These are phyloP conservation scores for Euschistus heros DNA, from an alignment of 1,140 invertebrate species.

Conservation along the genomic window DNA sequence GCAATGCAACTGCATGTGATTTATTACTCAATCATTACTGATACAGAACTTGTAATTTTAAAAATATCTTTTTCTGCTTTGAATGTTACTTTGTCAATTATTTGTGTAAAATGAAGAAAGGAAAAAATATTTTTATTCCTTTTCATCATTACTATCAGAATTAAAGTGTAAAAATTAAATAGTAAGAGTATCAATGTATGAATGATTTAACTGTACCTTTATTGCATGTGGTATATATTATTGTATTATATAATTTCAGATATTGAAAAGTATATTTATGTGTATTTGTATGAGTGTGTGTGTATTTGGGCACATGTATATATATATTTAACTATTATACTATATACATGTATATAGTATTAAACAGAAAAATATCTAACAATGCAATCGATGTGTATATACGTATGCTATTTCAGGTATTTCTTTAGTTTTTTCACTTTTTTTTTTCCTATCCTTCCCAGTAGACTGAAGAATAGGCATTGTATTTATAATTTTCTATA, in stretches of 20 bases:
- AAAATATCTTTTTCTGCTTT: neutral
- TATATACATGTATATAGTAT: conserved; percentile 9
- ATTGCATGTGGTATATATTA: too few species aligned
- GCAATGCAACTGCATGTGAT: too few species aligned
- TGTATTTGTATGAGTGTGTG: too few species aligned
- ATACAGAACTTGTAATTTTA: neutral
- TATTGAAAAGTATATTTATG: too few species aligned
- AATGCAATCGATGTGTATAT: too few species aligned
- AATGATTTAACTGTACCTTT: too few species aligned
- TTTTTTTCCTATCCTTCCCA: neutral
- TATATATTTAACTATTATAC: conserved; percentile 7
- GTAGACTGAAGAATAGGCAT: conserved; percentile 2
- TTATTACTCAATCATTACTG: neutral
- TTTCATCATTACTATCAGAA: neutral
- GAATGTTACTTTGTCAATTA: neutral
- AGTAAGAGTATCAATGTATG: too few species aligned
- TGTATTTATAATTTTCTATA: conserved; percentile 13
- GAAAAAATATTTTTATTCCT: neutral
- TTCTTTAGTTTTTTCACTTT: neutral
- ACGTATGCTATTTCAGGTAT: conserved; percentile 3
- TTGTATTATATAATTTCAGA: too few species aligned
- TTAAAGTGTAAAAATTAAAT: too few species aligned
- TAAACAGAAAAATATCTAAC: too few species aligned
- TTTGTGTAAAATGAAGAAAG: neutral
- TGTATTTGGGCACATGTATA: too few species aligned